These are phyloP conservation scores for Oxyura jamaicensis DNA, from an alignment of 2,113 vertebrate species.

Conservation along the genomic window DNA sequence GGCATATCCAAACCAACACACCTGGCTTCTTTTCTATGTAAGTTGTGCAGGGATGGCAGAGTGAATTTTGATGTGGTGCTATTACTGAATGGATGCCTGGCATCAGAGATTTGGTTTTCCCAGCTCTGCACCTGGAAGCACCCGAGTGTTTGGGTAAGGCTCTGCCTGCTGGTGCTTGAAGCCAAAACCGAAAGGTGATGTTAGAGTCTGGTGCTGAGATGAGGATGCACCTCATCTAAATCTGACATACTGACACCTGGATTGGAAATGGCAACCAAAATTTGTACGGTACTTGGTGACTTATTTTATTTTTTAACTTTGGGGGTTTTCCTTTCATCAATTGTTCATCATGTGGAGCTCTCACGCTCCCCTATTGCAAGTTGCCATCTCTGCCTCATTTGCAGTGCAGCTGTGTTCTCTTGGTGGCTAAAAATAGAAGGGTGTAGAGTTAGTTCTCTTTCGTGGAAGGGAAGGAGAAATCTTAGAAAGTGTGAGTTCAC, in stretches of 20 bases:
- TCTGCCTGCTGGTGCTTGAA: background rate
- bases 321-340: background rate
- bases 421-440: background rate
- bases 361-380: background rate
- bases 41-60: background rate
- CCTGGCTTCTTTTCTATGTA: accelerated
- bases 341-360: background rate
- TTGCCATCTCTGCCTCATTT: background rate
- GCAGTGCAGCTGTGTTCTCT: background rate
- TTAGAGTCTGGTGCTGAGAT: background rate
- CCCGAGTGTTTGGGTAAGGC: background rate
- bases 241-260: background rate
- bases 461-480: background rate
- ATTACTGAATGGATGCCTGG: accelerated
- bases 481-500: background rate
- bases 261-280: background rate
- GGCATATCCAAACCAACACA: background rate
- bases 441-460: background rate
- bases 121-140: accelerated
- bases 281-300: background rate
- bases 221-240: background rate
- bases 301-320: background rate
- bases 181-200: background rate
- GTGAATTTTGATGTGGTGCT: background rate
- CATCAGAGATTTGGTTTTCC: background rate